Conservation (phyloP, 2,888 invertebrate species). For the Pyralis farinalis region DNA sequence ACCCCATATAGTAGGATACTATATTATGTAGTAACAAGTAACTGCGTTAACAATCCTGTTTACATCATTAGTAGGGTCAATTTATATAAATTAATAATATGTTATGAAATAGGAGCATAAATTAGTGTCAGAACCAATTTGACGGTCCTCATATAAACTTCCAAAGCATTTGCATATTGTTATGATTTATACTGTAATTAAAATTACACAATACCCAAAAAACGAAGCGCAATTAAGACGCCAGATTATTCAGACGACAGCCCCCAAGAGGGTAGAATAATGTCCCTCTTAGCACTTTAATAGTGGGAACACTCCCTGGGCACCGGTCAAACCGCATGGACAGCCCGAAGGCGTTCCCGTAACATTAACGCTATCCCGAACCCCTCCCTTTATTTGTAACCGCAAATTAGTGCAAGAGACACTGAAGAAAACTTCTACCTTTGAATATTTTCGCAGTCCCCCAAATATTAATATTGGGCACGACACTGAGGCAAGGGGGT, state of each 20-base stretch:
- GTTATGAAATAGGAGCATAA: no score
- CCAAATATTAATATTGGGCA: constrained; percentile 71
- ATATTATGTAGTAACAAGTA: no score
- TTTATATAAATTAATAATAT: no score
- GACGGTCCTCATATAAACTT: no score
- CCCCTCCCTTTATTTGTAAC: constrained; percentile 61
- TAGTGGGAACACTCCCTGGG: constrained; percentile 47
- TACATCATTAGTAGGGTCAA: no score
- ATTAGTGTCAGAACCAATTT: no score
- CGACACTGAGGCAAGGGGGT: constrained; percentile 48
- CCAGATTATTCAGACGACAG: constrained; percentile 74
- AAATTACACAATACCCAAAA: constrained; percentile 5
- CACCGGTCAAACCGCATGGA: constrained; percentile 42
- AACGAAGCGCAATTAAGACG: constrained; percentile 58
- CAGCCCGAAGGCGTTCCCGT: constrained; percentile 42
- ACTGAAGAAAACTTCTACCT: constrained; percentile 31
- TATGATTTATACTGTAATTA: background rate
- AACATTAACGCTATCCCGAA: constrained; percentile 36
- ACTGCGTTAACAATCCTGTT: no score
- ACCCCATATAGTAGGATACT: no score
- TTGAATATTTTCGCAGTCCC: constrained; percentile 15
- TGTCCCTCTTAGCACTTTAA: constrained; percentile 79
- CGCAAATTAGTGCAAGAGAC: constrained; percentile 58
- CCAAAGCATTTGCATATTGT: no score
- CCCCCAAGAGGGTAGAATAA: constrained; percentile 65